Conservation (phyloP, 2,113 vertebrate genomes). For the Bubo blakistoni region DNA sequence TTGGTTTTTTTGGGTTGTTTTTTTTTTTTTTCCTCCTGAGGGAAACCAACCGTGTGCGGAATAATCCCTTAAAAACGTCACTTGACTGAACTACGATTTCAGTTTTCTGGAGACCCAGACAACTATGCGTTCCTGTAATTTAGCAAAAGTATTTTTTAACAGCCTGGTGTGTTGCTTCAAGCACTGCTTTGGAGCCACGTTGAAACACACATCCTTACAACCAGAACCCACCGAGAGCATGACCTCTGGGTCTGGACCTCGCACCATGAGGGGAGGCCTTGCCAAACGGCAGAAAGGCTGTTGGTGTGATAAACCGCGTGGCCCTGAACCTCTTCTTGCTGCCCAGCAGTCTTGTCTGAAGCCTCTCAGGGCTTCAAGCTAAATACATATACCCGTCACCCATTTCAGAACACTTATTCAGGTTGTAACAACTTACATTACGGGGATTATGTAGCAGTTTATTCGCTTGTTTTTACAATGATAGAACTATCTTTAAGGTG, state of each 20-base stretch:
- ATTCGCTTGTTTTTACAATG: not conserved
- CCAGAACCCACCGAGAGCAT: not conserved
- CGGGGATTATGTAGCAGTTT: not conserved
- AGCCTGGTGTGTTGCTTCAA: not conserved
- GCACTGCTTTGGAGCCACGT: not conserved
- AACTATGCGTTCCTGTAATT: fast-evolving
- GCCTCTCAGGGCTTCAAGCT: not conserved
- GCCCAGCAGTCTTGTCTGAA: not conserved
- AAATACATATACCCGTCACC: fast-evolving
- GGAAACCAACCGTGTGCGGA: not conserved
- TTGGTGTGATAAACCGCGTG: not conserved
- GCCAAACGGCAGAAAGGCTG: not conserved
- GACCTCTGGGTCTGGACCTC: fast-evolving
- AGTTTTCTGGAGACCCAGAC: not conserved
- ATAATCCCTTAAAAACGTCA: fast-evolving
- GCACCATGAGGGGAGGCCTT: not conserved
- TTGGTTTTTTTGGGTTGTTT: too few species aligned
- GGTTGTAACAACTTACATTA: not conserved
- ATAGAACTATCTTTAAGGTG: not conserved
- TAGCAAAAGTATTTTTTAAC: not conserved
- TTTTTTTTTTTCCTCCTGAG: too few species aligned
- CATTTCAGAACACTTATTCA: not conserved
- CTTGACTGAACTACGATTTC: too few species aligned
- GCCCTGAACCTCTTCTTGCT: not conserved
- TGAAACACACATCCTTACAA: not conserved